These are phyloP conservation scores for Polyommatus icarus DNA, from an alignment of 2,888 invertebrate species.

Conservation along the genomic window DNA sequence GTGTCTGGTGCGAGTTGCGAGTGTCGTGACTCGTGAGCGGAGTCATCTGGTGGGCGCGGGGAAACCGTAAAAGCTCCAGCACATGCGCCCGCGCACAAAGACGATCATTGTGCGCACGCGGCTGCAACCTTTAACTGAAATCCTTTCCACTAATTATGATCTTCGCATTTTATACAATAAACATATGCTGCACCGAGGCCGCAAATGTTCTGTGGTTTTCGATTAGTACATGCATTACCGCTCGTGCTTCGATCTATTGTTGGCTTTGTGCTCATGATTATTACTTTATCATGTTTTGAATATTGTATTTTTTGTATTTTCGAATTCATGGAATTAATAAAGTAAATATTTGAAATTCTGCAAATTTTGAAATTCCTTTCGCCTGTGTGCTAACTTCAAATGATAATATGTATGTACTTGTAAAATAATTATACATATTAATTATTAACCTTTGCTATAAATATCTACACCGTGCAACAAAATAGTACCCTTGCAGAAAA, in stretches of 20 bases:
- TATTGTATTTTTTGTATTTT: not conserved
- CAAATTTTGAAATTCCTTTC: too few relatives aligned
- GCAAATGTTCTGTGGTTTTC: constrained; percentile 68
- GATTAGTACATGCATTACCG: constrained; percentile 64
- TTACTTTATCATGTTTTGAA: not conserved
- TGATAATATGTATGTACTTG: too few relatives aligned
- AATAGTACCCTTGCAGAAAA: not conserved
- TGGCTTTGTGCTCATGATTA: not conserved
- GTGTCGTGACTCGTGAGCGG: constrained; percentile 43
- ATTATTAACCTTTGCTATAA: not conserved
- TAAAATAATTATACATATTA: not conserved
- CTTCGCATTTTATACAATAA: constrained; percentile 58
- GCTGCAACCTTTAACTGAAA: constrained; percentile 53
- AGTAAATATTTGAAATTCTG: too few relatives aligned
- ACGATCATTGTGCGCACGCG: constrained; percentile 47
- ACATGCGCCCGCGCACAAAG: constrained; percentile 45
- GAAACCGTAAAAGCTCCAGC: constrained; percentile 74
- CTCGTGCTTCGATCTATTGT: constrained; percentile 49
- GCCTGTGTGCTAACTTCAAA: not conserved
- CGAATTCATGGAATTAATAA: not conserved
- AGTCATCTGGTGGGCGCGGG: constrained; percentile 68
- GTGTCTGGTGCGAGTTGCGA: constrained; percentile 46
- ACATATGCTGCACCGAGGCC: constrained; percentile 69
- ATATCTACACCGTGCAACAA: not conserved
- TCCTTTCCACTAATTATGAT: constrained; percentile 60